phyloP scores from a whole-genome alignment of 1,140 invertebrate species.

The Nylanderia fulva region DNA sequence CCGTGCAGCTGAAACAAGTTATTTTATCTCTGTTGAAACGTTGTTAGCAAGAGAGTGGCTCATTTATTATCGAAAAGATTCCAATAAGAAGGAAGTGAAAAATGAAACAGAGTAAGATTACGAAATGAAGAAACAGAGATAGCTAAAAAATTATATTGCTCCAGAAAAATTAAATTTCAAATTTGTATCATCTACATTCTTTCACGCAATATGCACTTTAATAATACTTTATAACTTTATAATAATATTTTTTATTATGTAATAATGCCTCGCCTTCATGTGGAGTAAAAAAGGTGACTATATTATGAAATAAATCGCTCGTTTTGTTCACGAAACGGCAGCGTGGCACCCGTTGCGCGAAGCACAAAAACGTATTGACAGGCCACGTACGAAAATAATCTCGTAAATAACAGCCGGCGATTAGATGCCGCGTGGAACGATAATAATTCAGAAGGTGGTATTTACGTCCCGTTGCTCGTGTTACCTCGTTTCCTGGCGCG shows the following conservation, averaged over 20 bases:
- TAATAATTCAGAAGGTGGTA: conserved; percentile 70
- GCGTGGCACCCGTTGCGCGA: neutral
- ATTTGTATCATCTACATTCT: neutral
- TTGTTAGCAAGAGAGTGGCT: neutral
- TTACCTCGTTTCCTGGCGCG: conserved; percentile 50
- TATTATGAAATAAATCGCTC: neutral
- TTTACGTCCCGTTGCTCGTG: conserved; percentile 64
- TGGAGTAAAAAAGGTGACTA: neutral
- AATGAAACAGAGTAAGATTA: neutral
- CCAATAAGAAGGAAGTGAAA: neutral
- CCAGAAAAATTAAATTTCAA: neutral
- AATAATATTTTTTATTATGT: too few relatives aligned
- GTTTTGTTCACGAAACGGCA: neutral
- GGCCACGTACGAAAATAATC: conserved; percentile 6
- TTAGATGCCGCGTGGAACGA: conserved; percentile 62
- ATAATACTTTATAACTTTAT: neutral
- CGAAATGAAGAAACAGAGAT: neutral
- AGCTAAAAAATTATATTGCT: conserved; percentile 2
- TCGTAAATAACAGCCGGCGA: conserved; percentile 67
- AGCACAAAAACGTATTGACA: conserved; percentile 15
- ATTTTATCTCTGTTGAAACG: neutral
- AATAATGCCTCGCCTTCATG: neutral
- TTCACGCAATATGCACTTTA: neutral
- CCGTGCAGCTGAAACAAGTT: neutral
- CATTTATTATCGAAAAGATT: conserved; percentile 11